phyloP scores from a whole-genome alignment of 2,888 invertebrate genomes.

The Onthophagus sagittarius region DNA sequence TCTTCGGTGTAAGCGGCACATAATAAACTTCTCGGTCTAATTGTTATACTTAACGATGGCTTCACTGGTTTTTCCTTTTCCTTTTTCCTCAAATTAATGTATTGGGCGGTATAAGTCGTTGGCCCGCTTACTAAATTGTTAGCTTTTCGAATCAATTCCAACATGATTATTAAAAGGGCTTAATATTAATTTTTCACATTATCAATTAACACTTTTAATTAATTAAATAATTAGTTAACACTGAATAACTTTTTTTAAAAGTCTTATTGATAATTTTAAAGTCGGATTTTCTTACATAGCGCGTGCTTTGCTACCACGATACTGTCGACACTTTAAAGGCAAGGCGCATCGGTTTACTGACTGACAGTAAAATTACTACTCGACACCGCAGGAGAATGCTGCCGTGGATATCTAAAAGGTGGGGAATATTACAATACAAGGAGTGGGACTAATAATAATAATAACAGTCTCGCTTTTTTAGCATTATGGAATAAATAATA shows the following conservation, averaged over 20 bases:
- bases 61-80: constrained; percentile 33
- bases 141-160: constrained; percentile 39
- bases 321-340: neutral
- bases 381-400: neutral
- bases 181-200: neutral
- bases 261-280: neutral
- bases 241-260: too few relatives aligned
- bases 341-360: neutral
- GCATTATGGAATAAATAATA: neutral
- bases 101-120: constrained; percentile 31
- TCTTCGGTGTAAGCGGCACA: constrained; percentile 35
- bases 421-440: neutral
- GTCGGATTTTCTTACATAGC: neutral
- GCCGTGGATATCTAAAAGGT: neutral
- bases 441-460: neutral
- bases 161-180: too few relatives aligned
- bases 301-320: neutral
- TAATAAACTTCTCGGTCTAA: constrained; percentile 44
- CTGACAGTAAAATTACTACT: neutral
- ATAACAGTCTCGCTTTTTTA: neutral
- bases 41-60: constrained; percentile 31
- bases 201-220: neutral
- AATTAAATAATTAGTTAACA: neutral
- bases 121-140: constrained; percentile 34
- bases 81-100: constrained; percentile 38